These are phyloP conservation scores for Desoria tigrina DNA, from an alignment of 2,888 invertebrate genomes.

Conservation along the genomic window DNA sequence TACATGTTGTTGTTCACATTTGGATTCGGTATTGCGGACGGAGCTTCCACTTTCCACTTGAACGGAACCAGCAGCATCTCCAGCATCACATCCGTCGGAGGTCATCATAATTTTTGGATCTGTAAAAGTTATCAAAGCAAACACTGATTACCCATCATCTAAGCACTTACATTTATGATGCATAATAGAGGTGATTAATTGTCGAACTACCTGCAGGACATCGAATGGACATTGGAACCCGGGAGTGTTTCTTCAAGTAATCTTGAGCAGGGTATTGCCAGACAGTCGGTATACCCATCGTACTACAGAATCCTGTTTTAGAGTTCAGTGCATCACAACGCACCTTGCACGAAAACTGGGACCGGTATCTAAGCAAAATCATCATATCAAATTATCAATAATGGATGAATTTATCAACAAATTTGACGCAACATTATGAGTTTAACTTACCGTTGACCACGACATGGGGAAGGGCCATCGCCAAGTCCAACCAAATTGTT, in stretches of 20 bases:
- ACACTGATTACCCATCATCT: too few relatives aligned
- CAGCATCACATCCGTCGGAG: constrained; percentile 17
- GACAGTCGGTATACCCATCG: constrained; percentile 70
- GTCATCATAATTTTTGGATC: not conserved
- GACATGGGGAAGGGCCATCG: constrained; percentile 59
- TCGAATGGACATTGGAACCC: constrained; percentile 54
- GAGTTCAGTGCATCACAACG: constrained; percentile 34
- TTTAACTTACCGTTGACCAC: constrained; percentile 45
- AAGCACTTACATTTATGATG: too few relatives aligned
- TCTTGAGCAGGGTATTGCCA: constrained; percentile 64
- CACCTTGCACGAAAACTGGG: constrained; percentile 43
- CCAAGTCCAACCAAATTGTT: constrained; percentile 63
- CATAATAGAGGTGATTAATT: too few relatives aligned
- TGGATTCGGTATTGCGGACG: not conserved
- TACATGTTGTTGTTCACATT: constrained; percentile 8
- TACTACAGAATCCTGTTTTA: constrained; percentile 54
- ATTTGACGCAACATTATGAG: not conserved
- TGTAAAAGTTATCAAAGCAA: constrained; percentile 3
- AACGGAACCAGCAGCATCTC: not conserved
- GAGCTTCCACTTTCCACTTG: not conserved
- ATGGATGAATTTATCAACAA: not conserved
- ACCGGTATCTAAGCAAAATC: constrained; percentile 38
- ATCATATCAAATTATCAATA: not conserved
- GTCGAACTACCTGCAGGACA: constrained; percentile 35
- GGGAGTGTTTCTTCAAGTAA: constrained; percentile 67